Base-by-base conservation (phyloP, 2,888 invertebrate species). In the Margaritifera margaritifera region DNA sequence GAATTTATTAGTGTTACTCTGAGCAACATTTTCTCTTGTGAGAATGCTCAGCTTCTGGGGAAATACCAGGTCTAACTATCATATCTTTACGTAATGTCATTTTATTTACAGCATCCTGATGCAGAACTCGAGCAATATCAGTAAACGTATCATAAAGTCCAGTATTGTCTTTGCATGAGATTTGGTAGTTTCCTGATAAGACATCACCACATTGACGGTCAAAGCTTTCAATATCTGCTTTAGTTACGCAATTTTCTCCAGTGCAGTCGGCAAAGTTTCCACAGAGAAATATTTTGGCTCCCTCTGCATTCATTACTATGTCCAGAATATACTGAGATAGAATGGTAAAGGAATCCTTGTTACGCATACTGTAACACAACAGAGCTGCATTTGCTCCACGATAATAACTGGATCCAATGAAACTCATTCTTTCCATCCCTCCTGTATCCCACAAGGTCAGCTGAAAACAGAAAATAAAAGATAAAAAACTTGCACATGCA, bases 361-460 rank as follows among this genome's bases (percentile, higher is more conserved):
- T 96, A 87, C 96, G 96, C 77, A 96, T 91, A 54, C 96, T 94
- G 91, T 97, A 98, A 8, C 97, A 96, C 75, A 98, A 91, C 82
- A 98, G 94, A 69, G 97, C 97, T 72, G 96, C 97, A 89, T 97
- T 96, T 4, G 97, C 95, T 91, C 96, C 96, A 91, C 97, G 97
- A 89, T 97, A 98, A 89, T 98, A 98, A 87, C 96, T 96, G 50
- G 96, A 96, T 19, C 97, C 97, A 25, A 98, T 95, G 4, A 96
- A 96, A 60, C 97, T 97, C 75, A 97, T 96, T 83, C 97, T 92
- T 90, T 98, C 98, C 96, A 98, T 96, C 62, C 97, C 97, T 79
- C 97, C 97, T 54, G 98, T 98, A 88, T 98, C 98, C 97, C 97
- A 98, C 80, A 98, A 91, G 91, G 97, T 96, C 74, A 98, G 91